A percentile compares a stretch with the other conserved stretches of the same genome.
These are phyloP conservation scores for Ptyas mucosa DNA, from an alignment of 2,113 vertebrate genomes.

Conservation along the genomic window DNA sequence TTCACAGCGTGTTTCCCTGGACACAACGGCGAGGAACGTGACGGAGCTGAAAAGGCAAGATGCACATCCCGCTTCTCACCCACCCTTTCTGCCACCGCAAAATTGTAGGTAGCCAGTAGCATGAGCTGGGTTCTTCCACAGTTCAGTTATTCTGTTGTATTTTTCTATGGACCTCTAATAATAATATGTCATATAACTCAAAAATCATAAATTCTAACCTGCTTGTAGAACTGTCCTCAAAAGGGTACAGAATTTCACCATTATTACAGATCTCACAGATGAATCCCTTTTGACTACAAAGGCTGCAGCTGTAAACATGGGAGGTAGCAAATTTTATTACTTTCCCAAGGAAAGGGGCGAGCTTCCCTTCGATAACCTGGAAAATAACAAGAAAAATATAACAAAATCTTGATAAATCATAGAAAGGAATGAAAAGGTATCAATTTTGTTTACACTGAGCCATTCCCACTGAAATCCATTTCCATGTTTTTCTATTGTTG, in stretches of 20 bases:
- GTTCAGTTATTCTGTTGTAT: not conserved
- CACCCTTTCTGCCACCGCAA: no score
- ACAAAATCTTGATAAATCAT: slow-evolving; percentile 8
- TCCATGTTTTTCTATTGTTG: not conserved
- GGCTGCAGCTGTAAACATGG: slow-evolving; percentile 94
- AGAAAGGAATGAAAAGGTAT: slow-evolving; percentile 36
- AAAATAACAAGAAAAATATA: slow-evolving; percentile 36
- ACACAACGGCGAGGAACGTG: no score
- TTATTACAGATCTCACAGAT: slow-evolving; percentile 97
- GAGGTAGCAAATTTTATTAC: slow-evolving; percentile 96
- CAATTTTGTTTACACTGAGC: slow-evolving; percentile 32
- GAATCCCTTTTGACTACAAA: slow-evolving; percentile 97
- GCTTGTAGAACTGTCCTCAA: slow-evolving; percentile 91
- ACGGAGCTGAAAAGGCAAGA: no score
- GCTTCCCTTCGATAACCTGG: slow-evolving; percentile 95
- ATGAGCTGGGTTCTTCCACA: not conserved
- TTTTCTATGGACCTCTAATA: not conserved
- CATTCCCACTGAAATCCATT: not conserved
- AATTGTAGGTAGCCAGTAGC: not conserved
- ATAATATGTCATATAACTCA: not conserved
- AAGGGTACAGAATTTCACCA: slow-evolving; percentile 93
- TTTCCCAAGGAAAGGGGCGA: slow-evolving; percentile 94
- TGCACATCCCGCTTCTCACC: no score
- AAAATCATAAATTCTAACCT: slow-evolving; percentile 72
- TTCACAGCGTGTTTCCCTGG: no score